Conservation (phyloP, 2,888 invertebrate genomes). For the Phalangium opilio region DNA sequence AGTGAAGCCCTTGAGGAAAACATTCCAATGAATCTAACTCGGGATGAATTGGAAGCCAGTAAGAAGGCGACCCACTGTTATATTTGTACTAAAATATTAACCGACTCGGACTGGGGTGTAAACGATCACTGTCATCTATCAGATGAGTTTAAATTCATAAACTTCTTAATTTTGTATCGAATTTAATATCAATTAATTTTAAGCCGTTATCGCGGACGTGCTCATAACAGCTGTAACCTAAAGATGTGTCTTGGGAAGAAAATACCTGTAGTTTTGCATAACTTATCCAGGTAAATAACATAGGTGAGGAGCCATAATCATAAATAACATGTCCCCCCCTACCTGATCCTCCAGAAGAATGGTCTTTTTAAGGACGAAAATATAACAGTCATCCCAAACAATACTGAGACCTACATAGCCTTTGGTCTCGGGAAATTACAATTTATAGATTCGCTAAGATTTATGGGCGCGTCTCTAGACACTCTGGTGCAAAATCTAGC, state of each 20-base stretch:
- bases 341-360: not conserved
- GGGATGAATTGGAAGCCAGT: not conserved
- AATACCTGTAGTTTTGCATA: slow-evolving; percentile 6
- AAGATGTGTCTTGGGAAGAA: not conserved
- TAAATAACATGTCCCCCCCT: too few relatives aligned
- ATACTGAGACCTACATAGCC: too few relatives aligned
- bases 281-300: not conserved
- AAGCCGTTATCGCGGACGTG: too few relatives aligned
- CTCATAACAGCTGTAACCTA: not conserved
- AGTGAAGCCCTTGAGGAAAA: not conserved
- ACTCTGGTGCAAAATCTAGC: not conserved
- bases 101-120: not conserved
- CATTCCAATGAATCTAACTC: too few relatives aligned
- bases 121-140: not conserved
- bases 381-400: not conserved
- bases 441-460: slow-evolving; percentile 2
- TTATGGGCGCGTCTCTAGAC: slow-evolving; percentile 1
- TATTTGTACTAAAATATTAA: not conserved
- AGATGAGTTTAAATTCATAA: not conserved
- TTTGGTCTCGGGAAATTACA: not conserved
- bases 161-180: not conserved
- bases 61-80: not conserved
- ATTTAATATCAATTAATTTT: not conserved
- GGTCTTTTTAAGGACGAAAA: not conserved
- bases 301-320: too few relatives aligned